These are phyloP conservation scores for Plebejus argus DNA, from an alignment of 2,888 invertebrate species.

Conservation along the genomic window DNA sequence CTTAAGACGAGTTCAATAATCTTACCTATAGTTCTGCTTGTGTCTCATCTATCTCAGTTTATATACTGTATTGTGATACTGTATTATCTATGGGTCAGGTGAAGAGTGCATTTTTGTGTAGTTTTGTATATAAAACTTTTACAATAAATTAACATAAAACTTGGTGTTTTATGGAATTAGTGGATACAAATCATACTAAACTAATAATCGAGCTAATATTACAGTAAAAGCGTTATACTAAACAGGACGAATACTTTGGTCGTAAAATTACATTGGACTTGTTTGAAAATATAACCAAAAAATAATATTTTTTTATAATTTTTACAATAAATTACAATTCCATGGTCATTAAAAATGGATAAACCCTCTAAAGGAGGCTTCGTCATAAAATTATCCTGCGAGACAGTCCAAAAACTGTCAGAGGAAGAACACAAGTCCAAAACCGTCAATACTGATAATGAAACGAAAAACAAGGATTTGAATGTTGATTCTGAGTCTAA, in stretches of 20 bases:
- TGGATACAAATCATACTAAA: background rate
- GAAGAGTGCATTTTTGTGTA: too few relatives aligned
- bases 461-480: background rate
- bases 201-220: background rate
- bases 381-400: conserved; percentile 72
- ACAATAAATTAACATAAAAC: background rate
- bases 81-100: too few relatives aligned
- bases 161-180: background rate
- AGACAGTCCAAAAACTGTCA: conserved; percentile 71
- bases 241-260: background rate
- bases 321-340: background rate
- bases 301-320: background rate
- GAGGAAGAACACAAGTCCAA: conserved; percentile 60
- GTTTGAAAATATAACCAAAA: conserved; percentile 29
- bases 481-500: background rate
- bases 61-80: too few relatives aligned
- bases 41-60: too few relatives aligned
- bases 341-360: conserved; percentile 49
- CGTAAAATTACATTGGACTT: background rate
- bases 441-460: conserved; percentile 29
- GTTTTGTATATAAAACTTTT: too few relatives aligned
- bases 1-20: too few relatives aligned
- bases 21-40: too few relatives aligned
- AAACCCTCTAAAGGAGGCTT: conserved; percentile 65
- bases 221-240: background rate